These are phyloP conservation scores for Shinisaurus crocodilurus DNA, from an alignment of 2,113 vertebrate species.

Conservation along the genomic window DNA sequence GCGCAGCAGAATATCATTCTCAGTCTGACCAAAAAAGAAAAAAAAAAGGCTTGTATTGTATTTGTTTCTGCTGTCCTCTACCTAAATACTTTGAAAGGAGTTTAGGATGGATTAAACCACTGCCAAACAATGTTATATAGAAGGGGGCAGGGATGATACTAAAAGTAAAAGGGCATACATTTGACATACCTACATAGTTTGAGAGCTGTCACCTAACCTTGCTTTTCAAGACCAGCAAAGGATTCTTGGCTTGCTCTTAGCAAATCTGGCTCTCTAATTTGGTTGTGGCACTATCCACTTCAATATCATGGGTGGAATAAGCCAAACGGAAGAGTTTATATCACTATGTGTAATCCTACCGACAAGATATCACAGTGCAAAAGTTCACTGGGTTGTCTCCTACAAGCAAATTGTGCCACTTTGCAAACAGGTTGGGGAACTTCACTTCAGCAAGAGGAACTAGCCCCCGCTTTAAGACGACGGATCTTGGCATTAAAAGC, in stretches of 20 bases:
- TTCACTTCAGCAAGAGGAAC: background rate
- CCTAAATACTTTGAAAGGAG: too few species aligned
- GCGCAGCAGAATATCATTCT: slow-evolving; percentile 93
- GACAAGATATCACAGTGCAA: background rate
- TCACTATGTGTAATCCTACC: too few species aligned
- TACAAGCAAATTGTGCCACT: background rate
- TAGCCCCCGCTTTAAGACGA: background rate
- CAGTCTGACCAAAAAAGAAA: slow-evolving; percentile 76
- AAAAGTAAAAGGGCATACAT: too few species aligned
- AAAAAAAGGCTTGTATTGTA: background rate
- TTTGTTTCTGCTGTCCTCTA: background rate
- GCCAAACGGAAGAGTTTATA: background rate
- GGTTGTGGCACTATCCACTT: background rate
- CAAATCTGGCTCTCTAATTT: background rate
- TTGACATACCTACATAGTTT: background rate
- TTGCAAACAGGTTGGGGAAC: background rate
- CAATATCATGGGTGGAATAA: background rate
- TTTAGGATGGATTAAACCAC: too few species aligned
- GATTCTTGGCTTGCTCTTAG: background rate
- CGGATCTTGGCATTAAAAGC: background rate
- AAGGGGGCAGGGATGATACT: too few species aligned
- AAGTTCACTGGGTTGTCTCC: background rate
- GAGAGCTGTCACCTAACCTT: background rate
- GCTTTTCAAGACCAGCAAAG: background rate
- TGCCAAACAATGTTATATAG: too few species aligned